Percentiles rank a stretch among this genome's conserved stretches.
Conservation (phyloP, 2,888 invertebrate genomes). For the Ypsolopha sequella region DNA sequence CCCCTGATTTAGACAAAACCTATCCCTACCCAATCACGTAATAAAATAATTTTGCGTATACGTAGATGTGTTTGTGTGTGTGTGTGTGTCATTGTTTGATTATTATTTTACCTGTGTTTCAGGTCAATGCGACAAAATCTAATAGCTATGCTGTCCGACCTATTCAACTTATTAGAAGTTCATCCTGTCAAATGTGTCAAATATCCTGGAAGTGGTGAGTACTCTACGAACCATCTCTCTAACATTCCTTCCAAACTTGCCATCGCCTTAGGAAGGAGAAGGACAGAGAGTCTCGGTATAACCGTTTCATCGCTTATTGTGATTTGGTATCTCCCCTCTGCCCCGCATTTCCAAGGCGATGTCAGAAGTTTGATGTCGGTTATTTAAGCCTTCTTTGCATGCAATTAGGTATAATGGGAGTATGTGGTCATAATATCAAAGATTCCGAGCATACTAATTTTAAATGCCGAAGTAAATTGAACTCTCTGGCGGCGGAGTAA, state of each 20-base stretch:
- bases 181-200: constrained; percentile 91
- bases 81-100: too few species aligned
- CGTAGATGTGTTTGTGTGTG: too few species aligned
- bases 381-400: constrained; percentile 29
- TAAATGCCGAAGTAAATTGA: neutral
- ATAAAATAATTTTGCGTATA: too few species aligned
- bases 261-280: too few species aligned
- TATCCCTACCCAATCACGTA: too few species aligned
- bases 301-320: too few species aligned
- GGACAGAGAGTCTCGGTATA: too few species aligned
- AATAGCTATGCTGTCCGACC: constrained; percentile 91
- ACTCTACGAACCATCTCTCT: neutral
- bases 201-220: constrained; percentile 78
- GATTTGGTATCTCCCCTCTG: too few species aligned
- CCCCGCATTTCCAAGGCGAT: too few species aligned
- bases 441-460: constrained; percentile 24
- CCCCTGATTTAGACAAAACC: too few species aligned
- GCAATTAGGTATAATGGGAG: constrained; percentile 54
- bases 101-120: constrained; percentile 28
- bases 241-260: too few species aligned
- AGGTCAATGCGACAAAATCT: constrained; percentile 94
- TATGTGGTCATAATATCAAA: constrained; percentile 69
- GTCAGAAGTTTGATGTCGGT: too few species aligned
- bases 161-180: constrained; percentile 94
- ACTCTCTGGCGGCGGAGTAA: constrained; percentile 6